Base-by-base conservation (phyloP, 2,888 invertebrate genomes). In the Drosophila anceps region DNA sequence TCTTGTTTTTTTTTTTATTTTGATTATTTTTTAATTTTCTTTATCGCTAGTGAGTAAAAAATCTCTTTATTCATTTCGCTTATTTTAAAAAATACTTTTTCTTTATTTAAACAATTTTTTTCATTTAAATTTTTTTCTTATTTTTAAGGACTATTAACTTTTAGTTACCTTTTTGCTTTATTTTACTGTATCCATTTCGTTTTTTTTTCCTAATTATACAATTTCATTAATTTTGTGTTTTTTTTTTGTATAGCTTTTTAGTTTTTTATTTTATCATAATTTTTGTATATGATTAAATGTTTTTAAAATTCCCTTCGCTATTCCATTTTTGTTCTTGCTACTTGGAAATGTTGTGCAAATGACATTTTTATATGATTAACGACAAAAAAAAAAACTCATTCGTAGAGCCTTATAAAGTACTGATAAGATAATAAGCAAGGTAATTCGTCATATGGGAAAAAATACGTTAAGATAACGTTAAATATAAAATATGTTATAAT, bases 361-460 rank as follows among this genome's bases (percentile, higher is more conserved):
- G 10, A 8, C 13, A 31, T n/a, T 33, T 10, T 3, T n/a, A 10
- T 37, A 20, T 31, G 12, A 51, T 43, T 10, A 18, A 43, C n/a
- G 41, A 27, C 33, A 24, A 13, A 54, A 24, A 15, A 15, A 2
- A 53, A 37, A 24, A 8, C 10, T 15, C 53, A 37, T 24, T 53
- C 15, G 35, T 10, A 10, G 24, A 37, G 15, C 24, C 24, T 53
- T 35, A 1, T 15, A 24, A 33, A 33, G 18, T 1, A 15, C 15
- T n/a, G 46, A 64, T 64, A 44, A 58, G 27, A 57, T 44, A 37
- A 57, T 15, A 33, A 15, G 15, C 12, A 33, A 15, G 15, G 3
- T 4, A 39, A 24, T 6, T 9, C 27, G 12, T 18, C 39, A 29
- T 8, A 29, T 15, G 9, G 15, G 8, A 18, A 31, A 37, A 37